phyloP scores from a whole-genome alignment of 35 echinoderm and acorn worm genomes.

The Ophiothrix spiculata region DNA sequence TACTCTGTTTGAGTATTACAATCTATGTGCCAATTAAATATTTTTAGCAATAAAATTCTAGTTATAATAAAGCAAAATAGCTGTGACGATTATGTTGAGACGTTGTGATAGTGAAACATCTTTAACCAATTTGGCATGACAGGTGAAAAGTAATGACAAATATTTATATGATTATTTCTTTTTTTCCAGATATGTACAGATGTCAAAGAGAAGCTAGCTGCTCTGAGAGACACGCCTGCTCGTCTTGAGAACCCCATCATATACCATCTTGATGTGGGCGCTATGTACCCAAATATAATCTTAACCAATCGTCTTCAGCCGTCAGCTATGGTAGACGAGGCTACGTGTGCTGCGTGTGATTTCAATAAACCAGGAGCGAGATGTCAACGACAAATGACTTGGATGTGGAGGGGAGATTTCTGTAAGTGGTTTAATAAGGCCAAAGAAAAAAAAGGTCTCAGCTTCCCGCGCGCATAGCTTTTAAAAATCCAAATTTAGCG shows the following conservation, averaged over 20 bases:
- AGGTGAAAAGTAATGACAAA: too few species aligned
- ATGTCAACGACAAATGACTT: constrained; percentile 74
- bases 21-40: too few species aligned
- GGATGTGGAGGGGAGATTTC: constrained; percentile 90
- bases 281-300: constrained; percentile 99
- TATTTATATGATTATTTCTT: neutral
- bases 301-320: constrained; percentile 95
- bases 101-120: too few species aligned
- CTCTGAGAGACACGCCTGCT: constrained; percentile 83
- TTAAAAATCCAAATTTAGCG: too few species aligned
- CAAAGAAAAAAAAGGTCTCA: too few species aligned
- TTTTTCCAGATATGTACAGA: constrained; percentile 65
- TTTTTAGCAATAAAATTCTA: too few species aligned
- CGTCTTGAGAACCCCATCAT: constrained; percentile 93
- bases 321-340: constrained; percentile 94
- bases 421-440: too few species aligned
- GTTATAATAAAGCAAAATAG: too few species aligned
- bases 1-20: too few species aligned
- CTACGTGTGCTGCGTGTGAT: constrained; percentile 82
- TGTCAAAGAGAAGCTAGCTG: constrained; percentile 88
- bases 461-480: too few species aligned
- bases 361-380: constrained; percentile 95
- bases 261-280: constrained; percentile 88
- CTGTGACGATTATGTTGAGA: too few species aligned
- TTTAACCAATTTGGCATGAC: too few species aligned